These are phyloP conservation scores for Drosophila prostipennis DNA, from an alignment of 2,888 invertebrate genomes.

Conservation along the genomic window DNA sequence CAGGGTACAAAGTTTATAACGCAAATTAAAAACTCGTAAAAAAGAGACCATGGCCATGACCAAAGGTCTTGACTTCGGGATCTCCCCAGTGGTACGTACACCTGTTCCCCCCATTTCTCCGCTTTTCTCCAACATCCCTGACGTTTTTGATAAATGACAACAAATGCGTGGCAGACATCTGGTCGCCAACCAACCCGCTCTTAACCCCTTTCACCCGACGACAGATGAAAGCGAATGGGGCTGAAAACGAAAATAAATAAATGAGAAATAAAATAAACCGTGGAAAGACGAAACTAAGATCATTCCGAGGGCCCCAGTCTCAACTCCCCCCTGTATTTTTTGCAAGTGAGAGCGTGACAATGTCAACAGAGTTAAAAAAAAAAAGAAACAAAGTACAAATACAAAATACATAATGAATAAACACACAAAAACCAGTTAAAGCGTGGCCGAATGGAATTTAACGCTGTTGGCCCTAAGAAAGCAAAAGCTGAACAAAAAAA, in stretches of 20 bases:
- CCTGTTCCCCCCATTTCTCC: conserved; percentile 1
- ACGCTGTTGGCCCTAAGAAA: conserved; percentile 29
- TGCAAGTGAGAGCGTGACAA: conserved; percentile 49
- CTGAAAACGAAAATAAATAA: conserved; percentile 16
- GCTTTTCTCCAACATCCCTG: background rate
- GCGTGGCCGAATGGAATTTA: conserved; percentile 41
- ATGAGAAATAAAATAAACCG: conserved; percentile 3
- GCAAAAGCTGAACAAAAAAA: conserved; percentile 9
- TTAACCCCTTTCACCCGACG: conserved; percentile 10
- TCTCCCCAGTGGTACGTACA: background rate
- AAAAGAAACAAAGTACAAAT: background rate
- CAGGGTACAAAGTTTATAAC: background rate
- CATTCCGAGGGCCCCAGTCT: conserved; percentile 12
- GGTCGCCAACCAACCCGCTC: conserved; percentile 22
- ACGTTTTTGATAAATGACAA: conserved; percentile 45
- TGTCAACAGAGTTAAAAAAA: conserved; percentile 37
- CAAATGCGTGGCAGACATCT: conserved; percentile 46
- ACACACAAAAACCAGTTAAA: conserved; percentile 30
- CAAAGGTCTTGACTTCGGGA: conserved; percentile 15
- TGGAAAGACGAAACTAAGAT: conserved; percentile 29
- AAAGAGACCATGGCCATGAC: conserved; percentile 25
- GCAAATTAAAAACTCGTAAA: conserved; percentile 19
- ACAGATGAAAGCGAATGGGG: conserved; percentile 39
- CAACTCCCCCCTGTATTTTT: background rate
- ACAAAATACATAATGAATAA: conserved; percentile 21